Evolutionary conservation across 2,113 vertebrate genomes (phyloP).

Genomic region (Donacobius atricapilla): DNA sequence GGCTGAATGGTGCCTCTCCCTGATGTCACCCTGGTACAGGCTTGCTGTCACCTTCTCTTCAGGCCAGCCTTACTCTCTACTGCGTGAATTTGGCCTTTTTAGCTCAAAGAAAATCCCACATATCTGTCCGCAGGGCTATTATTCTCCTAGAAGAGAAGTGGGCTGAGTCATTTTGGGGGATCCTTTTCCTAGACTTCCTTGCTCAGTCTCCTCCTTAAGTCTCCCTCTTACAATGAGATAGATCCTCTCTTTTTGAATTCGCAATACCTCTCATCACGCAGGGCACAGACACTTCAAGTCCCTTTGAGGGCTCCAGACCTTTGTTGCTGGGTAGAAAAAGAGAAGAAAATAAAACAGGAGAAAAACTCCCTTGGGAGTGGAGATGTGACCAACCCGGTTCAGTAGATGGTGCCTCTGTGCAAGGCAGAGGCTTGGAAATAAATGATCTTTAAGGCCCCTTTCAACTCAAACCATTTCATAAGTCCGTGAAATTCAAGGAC

Average conservation of each 20-base stretch:
- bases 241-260: background rate
- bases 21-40: background rate
- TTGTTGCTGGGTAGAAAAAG: background rate
- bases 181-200: background rate
- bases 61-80: background rate
- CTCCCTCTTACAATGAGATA: background rate
- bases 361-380: background rate
- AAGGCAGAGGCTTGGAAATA: background rate
- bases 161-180: background rate
- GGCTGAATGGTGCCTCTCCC: background rate
- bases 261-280: background rate
- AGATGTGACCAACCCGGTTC: background rate
- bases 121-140: background rate
- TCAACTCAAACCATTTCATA: background rate
- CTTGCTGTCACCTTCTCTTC: background rate
- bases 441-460: background rate
- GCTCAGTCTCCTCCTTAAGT: background rate
- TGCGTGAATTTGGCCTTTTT: rapidly evolving
- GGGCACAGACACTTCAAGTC: background rate
- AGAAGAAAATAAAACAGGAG: background rate
- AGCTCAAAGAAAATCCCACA: background rate
- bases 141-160: background rate
- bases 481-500: background rate
- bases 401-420: background rate
- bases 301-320: background rate